Evolutionary conservation across 2,113 vertebrate species (phyloP).

Genomic region (Microtus montanus): DNA sequence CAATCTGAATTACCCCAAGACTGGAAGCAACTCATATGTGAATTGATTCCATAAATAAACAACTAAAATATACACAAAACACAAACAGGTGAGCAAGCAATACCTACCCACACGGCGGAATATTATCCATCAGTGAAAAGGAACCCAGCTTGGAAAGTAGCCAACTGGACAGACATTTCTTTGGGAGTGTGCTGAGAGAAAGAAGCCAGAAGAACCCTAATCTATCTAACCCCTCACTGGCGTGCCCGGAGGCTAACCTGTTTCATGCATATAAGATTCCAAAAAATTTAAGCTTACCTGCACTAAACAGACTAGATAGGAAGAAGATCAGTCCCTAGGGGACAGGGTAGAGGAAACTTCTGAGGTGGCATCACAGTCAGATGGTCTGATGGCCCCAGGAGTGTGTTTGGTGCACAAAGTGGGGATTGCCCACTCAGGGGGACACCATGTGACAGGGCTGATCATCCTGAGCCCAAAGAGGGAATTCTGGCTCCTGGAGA

Average conservation of each 20-base stretch:
- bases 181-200: not conserved
- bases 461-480: not conserved
- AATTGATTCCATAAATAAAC: not conserved
- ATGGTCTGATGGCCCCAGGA: not conserved
- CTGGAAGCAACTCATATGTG: no score
- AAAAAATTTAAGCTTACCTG: not conserved
- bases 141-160: not conserved
- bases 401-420: no score
- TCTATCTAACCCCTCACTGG: no score
- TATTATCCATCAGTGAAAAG: not conserved
- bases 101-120: fast-evolving
- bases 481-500: not conserved
- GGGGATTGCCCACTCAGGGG: not conserved
- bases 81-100: fast-evolving
- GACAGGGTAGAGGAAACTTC: not conserved
- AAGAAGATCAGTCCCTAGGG: not conserved
- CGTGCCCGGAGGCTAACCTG: no score
- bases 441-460: not conserved
- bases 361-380: not conserved
- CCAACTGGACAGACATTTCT: fast-evolving
- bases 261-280: not conserved
- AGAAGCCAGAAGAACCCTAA: not conserved
- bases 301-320: not conserved
- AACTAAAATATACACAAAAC: no score
- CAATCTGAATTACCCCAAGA: not conserved